A percentile compares a stretch with the other conserved stretches of the same genome.
These are phyloP conservation scores for Xiphophorus birchmanni DNA, from an alignment of 2,797 vertebrate genomes.

Conservation along the genomic window DNA sequence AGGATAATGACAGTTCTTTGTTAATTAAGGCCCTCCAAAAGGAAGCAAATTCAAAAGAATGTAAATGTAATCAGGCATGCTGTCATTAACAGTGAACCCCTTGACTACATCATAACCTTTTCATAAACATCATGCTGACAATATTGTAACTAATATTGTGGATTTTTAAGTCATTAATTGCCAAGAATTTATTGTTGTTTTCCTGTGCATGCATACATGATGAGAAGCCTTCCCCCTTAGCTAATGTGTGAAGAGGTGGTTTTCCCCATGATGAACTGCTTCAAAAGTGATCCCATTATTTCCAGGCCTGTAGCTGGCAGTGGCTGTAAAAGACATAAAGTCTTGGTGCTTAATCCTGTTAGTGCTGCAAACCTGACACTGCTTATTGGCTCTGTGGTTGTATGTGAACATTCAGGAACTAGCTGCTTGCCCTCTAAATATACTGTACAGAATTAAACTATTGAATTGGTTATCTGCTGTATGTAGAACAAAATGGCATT, in stretches of 20 bases:
- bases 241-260: constrained; percentile 74
- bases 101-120: not conserved
- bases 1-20: not conserved
- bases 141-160: constrained; percentile 21
- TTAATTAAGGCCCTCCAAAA: not conserved
- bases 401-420: constrained; percentile 75
- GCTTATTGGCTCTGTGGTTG: constrained; percentile 75
- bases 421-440: constrained; percentile 76
- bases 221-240: constrained; percentile 49
- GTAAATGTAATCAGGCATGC: not conserved
- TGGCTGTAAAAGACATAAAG: constrained; percentile 82
- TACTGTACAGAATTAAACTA: constrained; percentile 73
- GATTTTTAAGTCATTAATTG: constrained; percentile 54
- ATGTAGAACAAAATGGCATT: constrained; percentile 28
- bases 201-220: constrained; percentile 39
- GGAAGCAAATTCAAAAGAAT: not conserved
- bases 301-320: constrained; percentile 78
- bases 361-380: constrained; percentile 79
- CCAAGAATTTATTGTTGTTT: constrained; percentile 49
- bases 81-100: not conserved
- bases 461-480: constrained; percentile 39
- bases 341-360: constrained; percentile 84
- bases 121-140: not conserved
- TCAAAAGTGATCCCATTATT: constrained; percentile 82
- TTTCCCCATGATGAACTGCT: constrained; percentile 79